Conservation (phyloP, 2,888 invertebrate species). For the Diabrotica balteata region DNA sequence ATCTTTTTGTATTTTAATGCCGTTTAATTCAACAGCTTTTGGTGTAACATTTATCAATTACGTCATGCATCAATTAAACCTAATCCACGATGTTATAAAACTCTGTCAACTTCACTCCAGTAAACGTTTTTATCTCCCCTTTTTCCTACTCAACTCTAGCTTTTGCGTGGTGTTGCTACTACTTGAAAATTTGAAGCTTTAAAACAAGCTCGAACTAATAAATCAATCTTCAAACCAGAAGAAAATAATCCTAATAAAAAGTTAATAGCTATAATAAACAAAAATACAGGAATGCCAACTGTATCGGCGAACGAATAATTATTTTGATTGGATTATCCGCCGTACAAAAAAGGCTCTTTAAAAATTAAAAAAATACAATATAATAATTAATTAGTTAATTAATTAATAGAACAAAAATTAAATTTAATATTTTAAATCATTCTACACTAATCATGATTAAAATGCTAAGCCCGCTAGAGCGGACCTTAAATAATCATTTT, state of each 20-base stretch:
- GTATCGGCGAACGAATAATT: slow-evolving; percentile 10
- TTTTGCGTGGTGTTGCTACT: slow-evolving; percentile 1
- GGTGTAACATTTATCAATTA: too few species aligned
- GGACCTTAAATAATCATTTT: slow-evolving; percentile 29
- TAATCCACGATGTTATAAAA: too few species aligned
- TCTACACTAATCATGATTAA: slow-evolving; percentile 21
- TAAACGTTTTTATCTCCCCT: neutral
- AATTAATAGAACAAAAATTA: neutral
- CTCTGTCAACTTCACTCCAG: too few species aligned
- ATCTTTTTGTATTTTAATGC: too few species aligned
- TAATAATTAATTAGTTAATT: slow-evolving; percentile 10
- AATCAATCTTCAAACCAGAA: slow-evolving; percentile 25
- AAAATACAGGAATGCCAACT: slow-evolving; percentile 9
- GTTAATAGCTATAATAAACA: slow-evolving; percentile 5
- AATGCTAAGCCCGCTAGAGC: slow-evolving; percentile 21
- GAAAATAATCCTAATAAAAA: slow-evolving; percentile 15
- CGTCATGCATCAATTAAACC: too few species aligned
- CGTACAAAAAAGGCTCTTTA: slow-evolving; percentile 10
- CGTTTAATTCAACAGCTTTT: too few species aligned
- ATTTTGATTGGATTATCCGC: slow-evolving; percentile 16
- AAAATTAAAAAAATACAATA: slow-evolving; percentile 8
- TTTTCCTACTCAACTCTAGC: slow-evolving; percentile 1
- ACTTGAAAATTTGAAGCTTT: slow-evolving; percentile 28
- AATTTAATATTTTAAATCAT: slow-evolving; percentile 9
- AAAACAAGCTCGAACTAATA: slow-evolving; percentile 34